Evolutionary conservation across 1,140 invertebrate genomes (phyloP).

Genomic region (Pantala flavescens): DNA sequence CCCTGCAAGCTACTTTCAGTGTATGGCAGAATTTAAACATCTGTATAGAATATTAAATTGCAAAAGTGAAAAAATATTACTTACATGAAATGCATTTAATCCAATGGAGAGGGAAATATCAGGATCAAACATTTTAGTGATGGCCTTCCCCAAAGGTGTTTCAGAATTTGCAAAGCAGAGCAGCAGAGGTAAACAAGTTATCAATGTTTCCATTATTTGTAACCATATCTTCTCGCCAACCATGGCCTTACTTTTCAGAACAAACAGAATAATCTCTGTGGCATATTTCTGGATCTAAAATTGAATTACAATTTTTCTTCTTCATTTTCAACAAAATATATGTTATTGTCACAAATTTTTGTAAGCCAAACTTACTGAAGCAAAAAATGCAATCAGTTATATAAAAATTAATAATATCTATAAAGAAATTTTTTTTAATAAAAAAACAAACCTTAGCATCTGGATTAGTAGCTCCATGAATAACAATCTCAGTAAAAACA

Average conservation of each 20-base stretch:
- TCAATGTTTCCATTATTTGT: slow-evolving; percentile 40
- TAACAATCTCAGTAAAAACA: slow-evolving; percentile 51
- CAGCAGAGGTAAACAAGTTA: slow-evolving; percentile 44
- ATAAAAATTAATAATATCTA: too few relatives aligned
- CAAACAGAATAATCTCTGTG: slow-evolving; percentile 46
- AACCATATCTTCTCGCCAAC: slow-evolving; percentile 47
- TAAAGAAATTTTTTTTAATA: too few relatives aligned
- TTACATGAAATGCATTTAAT: slow-evolving; percentile 40
- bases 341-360: too few relatives aligned
- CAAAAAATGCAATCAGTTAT: too few relatives aligned
- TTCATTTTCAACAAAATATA: too few relatives aligned
- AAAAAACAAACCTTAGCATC: slow-evolving; percentile 30
- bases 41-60: too few relatives aligned
- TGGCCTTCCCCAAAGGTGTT: slow-evolving; percentile 40
- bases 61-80: not conserved
- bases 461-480: slow-evolving; percentile 42
- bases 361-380: too few relatives aligned
- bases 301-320: not conserved
- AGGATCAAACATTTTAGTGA: slow-evolving; percentile 49
- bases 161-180: slow-evolving; percentile 34
- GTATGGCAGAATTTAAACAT: too few relatives aligned
- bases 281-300: slow-evolving; percentile 41
- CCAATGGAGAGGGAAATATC: slow-evolving; percentile 45
- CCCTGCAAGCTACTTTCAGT: too few relatives aligned
- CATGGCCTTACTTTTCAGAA: slow-evolving; percentile 48